Evolutionary conservation across 1,140 invertebrate species (phyloP).

Genomic region (Copidosoma floridanum): DNA sequence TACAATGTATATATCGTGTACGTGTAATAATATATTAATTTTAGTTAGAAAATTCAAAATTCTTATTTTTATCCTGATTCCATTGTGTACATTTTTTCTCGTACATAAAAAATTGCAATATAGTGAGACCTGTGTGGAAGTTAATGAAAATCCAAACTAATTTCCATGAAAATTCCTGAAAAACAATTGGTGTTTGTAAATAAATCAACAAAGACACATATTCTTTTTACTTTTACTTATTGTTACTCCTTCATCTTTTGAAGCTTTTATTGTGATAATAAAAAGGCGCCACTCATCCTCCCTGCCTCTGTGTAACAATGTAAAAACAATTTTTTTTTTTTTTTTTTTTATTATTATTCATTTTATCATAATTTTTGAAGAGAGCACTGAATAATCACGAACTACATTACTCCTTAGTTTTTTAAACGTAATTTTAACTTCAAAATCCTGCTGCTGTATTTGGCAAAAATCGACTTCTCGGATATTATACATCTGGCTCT

Average conservation of each 20-base stretch:
- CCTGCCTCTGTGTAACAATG: slow-evolving; percentile 7
- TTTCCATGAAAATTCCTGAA: no score
- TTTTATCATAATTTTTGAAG: no score
- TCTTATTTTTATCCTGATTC: no score
- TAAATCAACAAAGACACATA: slow-evolving; percentile 14
- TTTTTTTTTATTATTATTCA: no score
- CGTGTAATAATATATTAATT: slow-evolving; percentile 28
- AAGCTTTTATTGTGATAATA: slow-evolving; percentile 25
- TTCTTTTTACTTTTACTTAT: slow-evolving; percentile 3
- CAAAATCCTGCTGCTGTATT: slow-evolving; percentile 10
- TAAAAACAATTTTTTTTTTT: slow-evolving; percentile 23
- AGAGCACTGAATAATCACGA: slow-evolving; percentile 9
- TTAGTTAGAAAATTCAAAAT: no score
- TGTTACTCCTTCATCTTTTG: background rate
- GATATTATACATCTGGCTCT: background rate
- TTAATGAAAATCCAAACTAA: no score
- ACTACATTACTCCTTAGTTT: slow-evolving; percentile 13
- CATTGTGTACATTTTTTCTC: no score
- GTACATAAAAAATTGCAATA: no score
- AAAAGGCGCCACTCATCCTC: slow-evolving; percentile 15
- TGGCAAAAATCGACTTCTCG: slow-evolving; percentile 18
- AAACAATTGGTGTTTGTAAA: slow-evolving; percentile 15
- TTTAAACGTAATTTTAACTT: slow-evolving; percentile 6
- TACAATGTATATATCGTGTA: slow-evolving; percentile 10
- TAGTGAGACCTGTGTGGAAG: no score